Evolutionary conservation across 2,797 vertebrate genomes (phyloP).

Genomic region (Characodon lateralis): DNA sequence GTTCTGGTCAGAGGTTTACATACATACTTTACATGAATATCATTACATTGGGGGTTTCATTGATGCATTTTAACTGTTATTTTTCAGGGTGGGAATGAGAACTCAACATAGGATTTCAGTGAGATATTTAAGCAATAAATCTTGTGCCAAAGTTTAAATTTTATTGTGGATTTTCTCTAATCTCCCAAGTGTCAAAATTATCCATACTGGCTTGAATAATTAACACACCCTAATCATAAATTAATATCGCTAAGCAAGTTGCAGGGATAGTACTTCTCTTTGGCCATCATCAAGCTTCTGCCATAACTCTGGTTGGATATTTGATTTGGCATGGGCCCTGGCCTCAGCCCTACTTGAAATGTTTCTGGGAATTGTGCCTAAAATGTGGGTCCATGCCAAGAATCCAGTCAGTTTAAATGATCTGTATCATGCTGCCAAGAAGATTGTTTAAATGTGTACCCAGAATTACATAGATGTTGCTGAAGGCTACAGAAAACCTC

Average conservation of each 20-base stretch:
- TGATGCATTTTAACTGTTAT: neutral
- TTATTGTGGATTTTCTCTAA: neutral
- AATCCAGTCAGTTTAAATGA: neutral
- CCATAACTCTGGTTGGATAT: neutral
- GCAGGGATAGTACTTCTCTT: neutral
- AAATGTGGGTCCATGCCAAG: neutral
- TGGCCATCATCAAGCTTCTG: neutral
- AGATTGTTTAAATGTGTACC: neutral
- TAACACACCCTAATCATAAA: neutral
- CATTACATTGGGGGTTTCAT: neutral
- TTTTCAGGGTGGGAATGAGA: neutral
- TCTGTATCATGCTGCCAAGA: neutral
- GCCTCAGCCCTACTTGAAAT: neutral
- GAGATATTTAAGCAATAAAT: neutral
- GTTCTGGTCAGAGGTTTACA: neutral
- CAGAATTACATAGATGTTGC: neutral
- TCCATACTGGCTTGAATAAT: too few relatives aligned
- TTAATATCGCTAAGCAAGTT: neutral
- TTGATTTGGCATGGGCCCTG: neutral
- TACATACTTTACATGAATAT: neutral
- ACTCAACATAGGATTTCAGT: too few relatives aligned
- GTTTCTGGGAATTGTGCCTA: neutral
- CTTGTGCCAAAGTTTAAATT: neutral
- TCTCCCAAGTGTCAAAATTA: too few relatives aligned
- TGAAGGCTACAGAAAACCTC: neutral